Percentiles rank a stretch among this genome's conserved stretches.
Conservation (phyloP, 2,888 invertebrate species). For the Cataglyphis altisquamis region DNA sequence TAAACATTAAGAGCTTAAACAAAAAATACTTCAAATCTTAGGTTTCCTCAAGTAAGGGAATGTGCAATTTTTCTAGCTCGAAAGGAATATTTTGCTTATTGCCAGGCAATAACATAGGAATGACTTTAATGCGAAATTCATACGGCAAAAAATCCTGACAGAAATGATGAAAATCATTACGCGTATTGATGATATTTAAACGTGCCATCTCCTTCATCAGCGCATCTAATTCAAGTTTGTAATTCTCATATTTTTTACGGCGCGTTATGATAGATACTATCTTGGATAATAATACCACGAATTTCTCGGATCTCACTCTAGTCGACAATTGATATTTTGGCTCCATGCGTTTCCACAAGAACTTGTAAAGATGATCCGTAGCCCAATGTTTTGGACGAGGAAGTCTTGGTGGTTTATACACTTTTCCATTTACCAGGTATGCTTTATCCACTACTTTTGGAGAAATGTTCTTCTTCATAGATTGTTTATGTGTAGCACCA, state of each 20-base stretch:
- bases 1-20: not conserved
- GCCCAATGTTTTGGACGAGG: constrained; percentile 80
- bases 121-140: constrained; percentile 79
- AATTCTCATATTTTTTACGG: constrained; percentile 76
- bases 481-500: not conserved
- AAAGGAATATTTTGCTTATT: constrained; percentile 80
- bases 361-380: constrained; percentile 79
- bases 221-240: constrained; percentile 71
- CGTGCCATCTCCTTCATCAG: constrained; percentile 80
- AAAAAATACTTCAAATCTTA: not conserved
- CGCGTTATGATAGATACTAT: constrained; percentile 67
- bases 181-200: constrained; percentile 76
- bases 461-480: constrained; percentile 18
- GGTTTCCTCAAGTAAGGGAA: constrained; percentile 67
- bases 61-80: constrained; percentile 67
- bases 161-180: constrained; percentile 81
- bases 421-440: constrained; percentile 79
- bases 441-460: constrained; percentile 73
- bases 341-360: constrained; percentile 79
- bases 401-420: constrained; percentile 79
- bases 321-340: constrained; percentile 73
- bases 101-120: constrained; percentile 81
- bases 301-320: constrained; percentile 78
- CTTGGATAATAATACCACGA: constrained; percentile 70
- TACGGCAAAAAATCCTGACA: constrained; percentile 81